These are phyloP conservation scores for Mastacembelus armatus DNA, from an alignment of 2,797 vertebrate species.

Conservation along the genomic window DNA sequence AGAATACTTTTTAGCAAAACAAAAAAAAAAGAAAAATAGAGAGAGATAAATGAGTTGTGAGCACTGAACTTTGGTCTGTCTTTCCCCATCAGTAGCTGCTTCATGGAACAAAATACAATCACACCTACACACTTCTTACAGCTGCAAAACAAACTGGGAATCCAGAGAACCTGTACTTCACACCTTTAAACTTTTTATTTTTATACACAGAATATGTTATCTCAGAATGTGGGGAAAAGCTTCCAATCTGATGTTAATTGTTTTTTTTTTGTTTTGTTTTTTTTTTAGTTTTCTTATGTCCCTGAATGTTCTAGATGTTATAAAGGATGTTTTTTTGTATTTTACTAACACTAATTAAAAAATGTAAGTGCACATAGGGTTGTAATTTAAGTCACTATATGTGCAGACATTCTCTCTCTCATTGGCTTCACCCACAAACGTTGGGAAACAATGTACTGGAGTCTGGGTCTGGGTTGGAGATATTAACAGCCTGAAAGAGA, in stretches of 20 bases:
- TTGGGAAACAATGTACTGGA: slow-evolving; percentile 5
- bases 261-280: not conserved
- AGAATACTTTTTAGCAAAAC: not conserved
- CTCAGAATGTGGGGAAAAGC: not conserved
- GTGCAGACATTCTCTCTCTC: too few relatives aligned
- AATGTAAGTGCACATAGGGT: too few relatives aligned
- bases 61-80: slow-evolving; percentile 18
- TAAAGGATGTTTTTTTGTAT: not conserved
- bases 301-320: not conserved
- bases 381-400: too few relatives aligned
- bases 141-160: slow-evolving; percentile 43
- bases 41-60: not conserved
- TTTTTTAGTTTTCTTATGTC: not conserved
- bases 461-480: slow-evolving; percentile 6
- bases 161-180: slow-evolving; percentile 26
- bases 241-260: slow-evolving; percentile 1
- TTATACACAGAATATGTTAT: not conserved
- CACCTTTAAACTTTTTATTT: slow-evolving; percentile 20
- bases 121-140: slow-evolving; percentile 28
- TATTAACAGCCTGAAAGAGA: slow-evolving; percentile 9
- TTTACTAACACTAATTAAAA: too few relatives aligned
- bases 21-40: not conserved
- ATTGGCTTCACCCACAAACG: not conserved
- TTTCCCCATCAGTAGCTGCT: slow-evolving; percentile 22
- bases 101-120: slow-evolving; percentile 29